Evolutionary conservation across 2,113 vertebrate genomes (phyloP), one percentile per base, ranked within the genome.

Genomic region (Agapornis roseicollis): DNA sequence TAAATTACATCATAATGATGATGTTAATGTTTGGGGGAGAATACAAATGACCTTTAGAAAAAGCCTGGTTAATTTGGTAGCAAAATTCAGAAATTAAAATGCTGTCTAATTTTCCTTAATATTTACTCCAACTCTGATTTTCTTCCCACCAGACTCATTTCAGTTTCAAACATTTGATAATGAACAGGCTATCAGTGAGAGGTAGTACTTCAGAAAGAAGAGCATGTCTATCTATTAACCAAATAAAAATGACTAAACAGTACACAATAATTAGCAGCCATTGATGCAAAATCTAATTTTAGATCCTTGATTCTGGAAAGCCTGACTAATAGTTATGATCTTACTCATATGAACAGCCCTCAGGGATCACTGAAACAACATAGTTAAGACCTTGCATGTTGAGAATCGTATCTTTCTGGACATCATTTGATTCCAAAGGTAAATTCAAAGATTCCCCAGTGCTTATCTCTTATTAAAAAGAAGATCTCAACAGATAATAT

Each of bases 11-110:
- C 89, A 71, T 44, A 93, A 79, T 66, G 65, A 14, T 70, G 78
- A 71, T 76, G 33, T 46, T 88, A 64, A 90, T 65, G 13, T 94
- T 78, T 91, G 76, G 52, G 41, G 22, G 35, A 28, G 44, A 91
- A 95, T 41, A 53, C n/a, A 88, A 92, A 81, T 92, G 86, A 60
- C 42, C 37, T 80, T 14, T 60, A 71, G 29, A 85, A 95, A 88
- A 90, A 78, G 29, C 37, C 19, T 60, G 33, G 39, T 68, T 90
- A 68, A 56, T 39, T 63, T 80, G 37, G 33, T 53, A 95, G 66
- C 64, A 66, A 28, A 73, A 70, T 47, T 74, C 89, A 90, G 72
- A 89, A 90, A 96, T 65, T 63, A 87, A 65, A 88, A 76, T 50
- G 35, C 44, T 81, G 13, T 58, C 37, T 92, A 33, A 44, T 82